Evolutionary conservation across 2,113 vertebrate genomes (phyloP).

Genomic region (Ictalurus punctatus): DNA sequence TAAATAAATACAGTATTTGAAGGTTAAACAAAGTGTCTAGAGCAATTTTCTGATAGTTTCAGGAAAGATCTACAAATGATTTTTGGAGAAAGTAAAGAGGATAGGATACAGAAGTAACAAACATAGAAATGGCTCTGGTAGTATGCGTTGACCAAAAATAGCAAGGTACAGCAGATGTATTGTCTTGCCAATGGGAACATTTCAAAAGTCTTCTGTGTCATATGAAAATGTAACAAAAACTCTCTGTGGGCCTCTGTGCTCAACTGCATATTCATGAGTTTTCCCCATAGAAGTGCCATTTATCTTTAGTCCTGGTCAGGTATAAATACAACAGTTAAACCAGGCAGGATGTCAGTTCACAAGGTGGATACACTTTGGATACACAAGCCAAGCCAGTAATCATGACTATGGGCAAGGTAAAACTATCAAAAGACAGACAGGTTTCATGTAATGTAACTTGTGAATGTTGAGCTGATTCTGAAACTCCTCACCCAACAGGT

Average conservation of each 20-base stretch:
- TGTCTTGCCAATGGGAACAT: neutral
- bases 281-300: neutral
- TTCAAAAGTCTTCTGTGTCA: conserved; percentile 16
- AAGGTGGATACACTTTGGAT: neutral
- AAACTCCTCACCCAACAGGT: neutral
- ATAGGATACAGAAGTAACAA: neutral
- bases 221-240: conserved; percentile 20
- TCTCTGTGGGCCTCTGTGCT: conserved; percentile 20
- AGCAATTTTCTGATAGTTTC: neutral
- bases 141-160: neutral
- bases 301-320: conserved; percentile 26
- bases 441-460: neutral
- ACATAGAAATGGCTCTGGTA: neutral
- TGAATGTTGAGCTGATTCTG: too few species aligned
- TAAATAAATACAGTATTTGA: neutral
- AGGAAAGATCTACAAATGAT: neutral
- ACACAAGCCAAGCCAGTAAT: conserved; percentile 11
- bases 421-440: neutral
- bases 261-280: conserved; percentile 31
- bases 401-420: conserved; percentile 37
- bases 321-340: conserved; percentile 40
- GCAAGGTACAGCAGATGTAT: conserved; percentile 13
- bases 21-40: neutral
- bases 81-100: neutral
- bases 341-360: conserved; percentile 13